These are phyloP conservation scores for Myotis findleyi DNA, from an alignment of 2,797 vertebrate genomes.

Conservation along the genomic window DNA sequence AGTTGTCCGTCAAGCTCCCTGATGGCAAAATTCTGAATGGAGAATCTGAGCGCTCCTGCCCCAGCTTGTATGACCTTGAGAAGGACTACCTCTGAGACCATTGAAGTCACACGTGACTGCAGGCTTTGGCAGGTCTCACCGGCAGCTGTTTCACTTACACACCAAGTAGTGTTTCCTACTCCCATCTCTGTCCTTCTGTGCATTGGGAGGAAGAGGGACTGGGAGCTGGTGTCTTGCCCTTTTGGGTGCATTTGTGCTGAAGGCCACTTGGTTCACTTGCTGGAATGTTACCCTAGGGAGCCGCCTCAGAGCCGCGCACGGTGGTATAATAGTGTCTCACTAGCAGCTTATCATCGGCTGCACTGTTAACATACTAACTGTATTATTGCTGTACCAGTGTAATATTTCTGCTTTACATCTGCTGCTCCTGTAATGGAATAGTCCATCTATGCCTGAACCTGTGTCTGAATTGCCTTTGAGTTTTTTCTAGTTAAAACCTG, in stretches of 20 bases:
- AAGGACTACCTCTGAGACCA: constrained; percentile 62
- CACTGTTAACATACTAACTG: too few relatives aligned
- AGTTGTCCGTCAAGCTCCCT: not conserved
- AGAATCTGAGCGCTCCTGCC: constrained; percentile 66
- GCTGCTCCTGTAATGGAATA: not conserved
- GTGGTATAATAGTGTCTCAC: not conserved
- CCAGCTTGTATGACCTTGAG: constrained; percentile 79
- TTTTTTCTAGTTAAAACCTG: constrained; percentile 32
- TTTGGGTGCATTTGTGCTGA: constrained; percentile 11
- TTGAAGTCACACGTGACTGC: constrained; percentile 57
- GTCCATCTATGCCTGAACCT: not conserved
- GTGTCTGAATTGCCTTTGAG: not conserved
- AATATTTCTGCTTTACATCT: not conserved
- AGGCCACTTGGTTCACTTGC: not conserved
- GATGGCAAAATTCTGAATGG: not conserved
- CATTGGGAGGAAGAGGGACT: not conserved
- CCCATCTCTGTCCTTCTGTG: not conserved
- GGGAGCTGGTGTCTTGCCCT: not conserved
- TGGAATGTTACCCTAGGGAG: not conserved
- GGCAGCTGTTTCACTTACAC: constrained; percentile 62
- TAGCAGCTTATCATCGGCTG: too few relatives aligned
- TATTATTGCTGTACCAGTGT: too few relatives aligned
- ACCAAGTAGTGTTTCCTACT: not conserved
- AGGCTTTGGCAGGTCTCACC: constrained; percentile 56
- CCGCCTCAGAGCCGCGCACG: not conserved